phyloP scores from a whole-genome alignment of 1,140 invertebrate species.

The Lamellibrachia luymesi region DNA sequence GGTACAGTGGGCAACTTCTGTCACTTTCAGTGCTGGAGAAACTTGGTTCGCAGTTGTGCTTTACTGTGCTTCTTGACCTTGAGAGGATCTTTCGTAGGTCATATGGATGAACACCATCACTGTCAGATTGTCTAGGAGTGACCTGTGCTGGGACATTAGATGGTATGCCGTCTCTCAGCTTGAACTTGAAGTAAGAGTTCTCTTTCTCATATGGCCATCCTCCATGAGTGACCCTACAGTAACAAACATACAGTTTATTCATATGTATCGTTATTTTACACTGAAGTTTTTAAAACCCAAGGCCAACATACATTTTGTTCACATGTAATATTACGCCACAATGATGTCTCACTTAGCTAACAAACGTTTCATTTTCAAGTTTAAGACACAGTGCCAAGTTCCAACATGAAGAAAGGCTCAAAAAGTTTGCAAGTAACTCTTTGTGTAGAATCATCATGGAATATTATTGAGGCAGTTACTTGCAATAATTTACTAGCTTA shows the following conservation, averaged over 20 bases:
- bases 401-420: too few relatives aligned
- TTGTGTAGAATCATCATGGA: too few relatives aligned
- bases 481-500: too few relatives aligned
- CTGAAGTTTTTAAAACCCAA: too few relatives aligned
- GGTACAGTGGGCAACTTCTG: neutral
- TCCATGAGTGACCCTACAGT: neutral
- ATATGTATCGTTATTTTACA: neutral
- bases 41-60: neutral
- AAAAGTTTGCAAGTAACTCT: too few relatives aligned
- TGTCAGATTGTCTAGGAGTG: neutral
- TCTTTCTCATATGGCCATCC: neutral
- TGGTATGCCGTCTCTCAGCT: neutral
- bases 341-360: neutral
- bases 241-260: neutral
- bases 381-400: too few relatives aligned
- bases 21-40: neutral
- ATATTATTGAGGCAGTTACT: too few relatives aligned
- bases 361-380: too few relatives aligned
- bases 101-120: neutral
- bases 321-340: neutral
- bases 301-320: neutral
- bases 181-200: neutral
- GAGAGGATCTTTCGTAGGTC: neutral
- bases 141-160: neutral
- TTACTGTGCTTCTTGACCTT: neutral